These are phyloP conservation scores for Apteryx mantelli DNA, from an alignment of 2,113 vertebrate genomes.

Conservation along the genomic window DNA sequence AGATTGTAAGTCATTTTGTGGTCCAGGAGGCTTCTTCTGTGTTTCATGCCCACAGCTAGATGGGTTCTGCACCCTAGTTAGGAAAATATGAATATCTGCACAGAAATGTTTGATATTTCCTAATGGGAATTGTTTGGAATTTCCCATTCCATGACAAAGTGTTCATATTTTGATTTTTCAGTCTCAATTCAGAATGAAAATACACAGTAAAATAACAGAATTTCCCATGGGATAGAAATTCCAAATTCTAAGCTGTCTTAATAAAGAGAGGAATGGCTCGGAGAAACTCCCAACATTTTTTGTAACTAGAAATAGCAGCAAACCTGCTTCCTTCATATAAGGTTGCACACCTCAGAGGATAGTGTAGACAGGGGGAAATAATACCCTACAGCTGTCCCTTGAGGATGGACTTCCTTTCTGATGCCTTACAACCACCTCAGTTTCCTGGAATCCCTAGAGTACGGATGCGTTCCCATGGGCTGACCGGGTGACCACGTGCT, in stretches of 20 bases:
- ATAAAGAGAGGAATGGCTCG: background rate
- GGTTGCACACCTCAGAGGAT: background rate
- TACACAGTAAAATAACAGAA: background rate
- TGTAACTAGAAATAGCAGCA: background rate
- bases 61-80: background rate
- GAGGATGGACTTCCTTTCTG: background rate
- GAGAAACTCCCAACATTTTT: background rate
- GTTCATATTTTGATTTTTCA: background rate
- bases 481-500: background rate
- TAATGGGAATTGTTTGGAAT: background rate
- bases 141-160: background rate
- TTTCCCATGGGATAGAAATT: background rate
- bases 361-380: background rate
- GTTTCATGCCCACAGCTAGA: background rate
- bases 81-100: background rate
- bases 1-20: background rate
- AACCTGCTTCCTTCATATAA: background rate
- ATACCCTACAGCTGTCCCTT: background rate
- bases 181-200: background rate
- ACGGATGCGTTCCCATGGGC: background rate
- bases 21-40: background rate
- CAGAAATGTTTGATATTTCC: background rate
- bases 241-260: background rate
- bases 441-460: background rate
- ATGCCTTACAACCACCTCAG: rapidly evolving